Evolutionary conservation across 2,113 vertebrate genomes (phyloP).

Genomic region (Chelonoidis abingdonii): DNA sequence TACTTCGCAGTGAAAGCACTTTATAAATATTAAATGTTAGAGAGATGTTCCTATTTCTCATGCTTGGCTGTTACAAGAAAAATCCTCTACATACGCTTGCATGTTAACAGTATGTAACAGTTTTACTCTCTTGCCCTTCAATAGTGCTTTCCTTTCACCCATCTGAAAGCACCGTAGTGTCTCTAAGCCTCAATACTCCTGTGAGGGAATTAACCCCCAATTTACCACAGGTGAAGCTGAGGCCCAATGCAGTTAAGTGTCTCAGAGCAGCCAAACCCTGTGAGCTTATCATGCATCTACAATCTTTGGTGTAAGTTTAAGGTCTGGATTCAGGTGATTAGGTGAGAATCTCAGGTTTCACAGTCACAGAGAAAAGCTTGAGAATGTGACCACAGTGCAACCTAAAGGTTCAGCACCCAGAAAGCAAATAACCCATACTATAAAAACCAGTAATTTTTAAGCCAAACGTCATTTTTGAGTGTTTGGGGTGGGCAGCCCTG

Average conservation of each 20-base stretch:
- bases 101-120: neutral
- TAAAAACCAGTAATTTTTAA: neutral
- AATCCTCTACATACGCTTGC: too few relatives aligned
- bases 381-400: neutral
- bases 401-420: neutral
- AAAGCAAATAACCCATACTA: neutral
- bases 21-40: neutral
- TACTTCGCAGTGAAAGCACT: neutral
- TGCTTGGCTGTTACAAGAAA: neutral
- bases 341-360: neutral
- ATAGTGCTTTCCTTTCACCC: neutral
- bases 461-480: neutral
- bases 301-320: neutral
- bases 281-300: neutral
- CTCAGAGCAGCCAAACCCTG: neutral
- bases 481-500: neutral
- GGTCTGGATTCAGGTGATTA: neutral
- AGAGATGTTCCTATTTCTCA: neutral
- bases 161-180: neutral
- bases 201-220: neutral
- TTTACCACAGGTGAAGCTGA: neutral
- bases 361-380: fast-evolving
- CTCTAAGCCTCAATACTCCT: neutral
- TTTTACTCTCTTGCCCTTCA: neutral
- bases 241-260: neutral